These are phyloP conservation scores for Nannoperca obscura DNA, from an alignment of 2,797 vertebrate species.

Conservation along the genomic window DNA sequence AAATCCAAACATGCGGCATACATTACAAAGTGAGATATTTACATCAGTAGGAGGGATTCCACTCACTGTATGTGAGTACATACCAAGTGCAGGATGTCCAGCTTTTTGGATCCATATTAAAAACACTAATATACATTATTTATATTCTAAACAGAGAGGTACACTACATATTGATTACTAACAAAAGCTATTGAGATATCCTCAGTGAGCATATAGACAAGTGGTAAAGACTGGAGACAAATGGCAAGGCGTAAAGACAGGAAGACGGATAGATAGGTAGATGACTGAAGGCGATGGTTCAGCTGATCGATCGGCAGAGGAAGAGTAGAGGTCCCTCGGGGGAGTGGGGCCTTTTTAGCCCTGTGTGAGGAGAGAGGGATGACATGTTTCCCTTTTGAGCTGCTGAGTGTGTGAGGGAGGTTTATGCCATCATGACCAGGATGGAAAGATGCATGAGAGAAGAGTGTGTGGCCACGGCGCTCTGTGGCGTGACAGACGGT, in stretches of 20 bases:
- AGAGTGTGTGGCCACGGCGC: conserved; percentile 62
- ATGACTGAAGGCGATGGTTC: conserved; percentile 71
- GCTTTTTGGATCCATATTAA: conserved; percentile 32
- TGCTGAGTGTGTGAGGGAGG: conserved; percentile 56
- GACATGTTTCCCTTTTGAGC: conserved; percentile 76
- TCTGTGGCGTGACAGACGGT: conserved; percentile 78
- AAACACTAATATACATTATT: conserved; percentile 60
- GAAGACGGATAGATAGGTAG: conserved; percentile 73
- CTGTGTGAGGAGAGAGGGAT: conserved; percentile 66
- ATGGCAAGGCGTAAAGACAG: conserved; percentile 67
- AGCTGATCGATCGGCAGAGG: conserved; percentile 77
- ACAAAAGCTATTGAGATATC: conserved; percentile 58
- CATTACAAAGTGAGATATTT: conserved; percentile 54
- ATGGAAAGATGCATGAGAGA: conserved; percentile 63
- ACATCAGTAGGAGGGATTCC: conserved; percentile 44
- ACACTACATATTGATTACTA: conserved; percentile 59
- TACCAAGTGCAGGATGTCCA: conserved; percentile 33
- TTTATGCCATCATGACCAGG: conserved; percentile 44
- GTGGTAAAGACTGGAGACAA: conserved; percentile 57
- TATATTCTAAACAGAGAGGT: conserved; percentile 48
- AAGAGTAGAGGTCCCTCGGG: conserved; percentile 69
- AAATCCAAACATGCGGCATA: conserved; percentile 53
- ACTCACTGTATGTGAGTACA: conserved; percentile 20
- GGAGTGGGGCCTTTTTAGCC: conserved; percentile 74
- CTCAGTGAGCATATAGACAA: conserved; percentile 38